Percentiles rank a stretch among this genome's conserved stretches.
Evolutionary conservation across 2,797 vertebrate species (phyloP).

Genomic region (Cheirogaleus major): DNA sequence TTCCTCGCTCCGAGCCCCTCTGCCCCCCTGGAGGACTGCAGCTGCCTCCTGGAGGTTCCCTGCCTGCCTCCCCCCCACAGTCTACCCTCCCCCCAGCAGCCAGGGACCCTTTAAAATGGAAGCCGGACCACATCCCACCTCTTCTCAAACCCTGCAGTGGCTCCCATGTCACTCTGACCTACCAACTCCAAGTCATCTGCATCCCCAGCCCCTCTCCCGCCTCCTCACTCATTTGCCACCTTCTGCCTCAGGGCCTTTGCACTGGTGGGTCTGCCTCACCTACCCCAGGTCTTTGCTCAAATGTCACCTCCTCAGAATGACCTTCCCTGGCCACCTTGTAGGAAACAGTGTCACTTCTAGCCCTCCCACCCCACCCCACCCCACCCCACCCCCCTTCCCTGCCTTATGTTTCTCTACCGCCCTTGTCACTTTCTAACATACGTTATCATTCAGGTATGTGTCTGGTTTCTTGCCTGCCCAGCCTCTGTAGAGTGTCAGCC

Average conservation of each 20-base stretch:
- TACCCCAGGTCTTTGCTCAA: neutral
- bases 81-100: too few species aligned
- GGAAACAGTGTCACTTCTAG: neutral
- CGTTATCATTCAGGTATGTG: neutral
- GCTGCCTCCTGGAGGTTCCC: neutral
- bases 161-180: neutral
- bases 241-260: neutral
- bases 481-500: neutral
- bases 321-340: neutral
- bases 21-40: neutral
- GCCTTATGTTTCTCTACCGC: neutral
- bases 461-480: neutral
- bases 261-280: neutral
- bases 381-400: neutral
- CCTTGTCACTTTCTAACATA: neutral
- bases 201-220: neutral
- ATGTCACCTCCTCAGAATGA: neutral
- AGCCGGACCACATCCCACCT: neutral
- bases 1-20: rapidly evolving
- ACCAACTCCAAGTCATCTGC: neutral
- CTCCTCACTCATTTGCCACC: neutral
- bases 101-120: neutral
- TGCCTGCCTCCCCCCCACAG: neutral
- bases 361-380: rapidly evolving
- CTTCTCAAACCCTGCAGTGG: neutral